Evolutionary conservation across 2,113 vertebrate species (phyloP), one percentile per base, ranked within the genome.

Genomic region (Bubo scandiacus): DNA sequence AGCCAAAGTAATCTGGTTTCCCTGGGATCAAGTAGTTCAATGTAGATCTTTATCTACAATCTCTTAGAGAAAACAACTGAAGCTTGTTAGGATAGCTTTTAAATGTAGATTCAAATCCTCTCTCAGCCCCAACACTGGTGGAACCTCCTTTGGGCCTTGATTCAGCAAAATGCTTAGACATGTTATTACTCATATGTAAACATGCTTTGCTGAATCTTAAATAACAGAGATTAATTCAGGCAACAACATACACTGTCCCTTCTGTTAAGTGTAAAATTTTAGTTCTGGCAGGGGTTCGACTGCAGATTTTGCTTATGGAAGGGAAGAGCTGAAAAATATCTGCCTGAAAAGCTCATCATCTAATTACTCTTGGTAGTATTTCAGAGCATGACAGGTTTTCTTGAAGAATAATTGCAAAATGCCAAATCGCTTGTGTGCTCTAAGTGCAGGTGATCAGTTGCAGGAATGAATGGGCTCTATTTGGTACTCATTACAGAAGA

Each of bases 251-350:
- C 38, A 25, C 52, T 85, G 40, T 81, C 43, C 36, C 66, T 89
- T 92, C 92, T 89, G 91, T 75, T 87, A 82, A 94, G 73, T 89
- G 36, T 73, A 68, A 96, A 85, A 91, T 65, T 81, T 73, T 77
- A 17, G 14, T 54, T 94, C 94, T 89, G 94, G 81, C 81, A 89
- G 58, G 47, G 82, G 30, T 87, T 93, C 54, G 88, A 42, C 36
- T 90, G 75, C 51, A 94, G n/a, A 88, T 88, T 90, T 92, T 88
- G 38, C 51, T 93, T 88, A 34, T 6, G 12, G 85, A 77, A 96
- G 87, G 86, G 34, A 78, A 74, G 66, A 88, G 42, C 40, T 96
- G 92, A 90, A 78, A 92, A 86, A 82, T 85, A 38, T 81, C 59
- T 93, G 43, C 62, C 80, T 89, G 91, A 94, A 84, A 54, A 93